phyloP scores from a whole-genome alignment of 2,797 vertebrate species.

The Sebastes aleutianus region DNA sequence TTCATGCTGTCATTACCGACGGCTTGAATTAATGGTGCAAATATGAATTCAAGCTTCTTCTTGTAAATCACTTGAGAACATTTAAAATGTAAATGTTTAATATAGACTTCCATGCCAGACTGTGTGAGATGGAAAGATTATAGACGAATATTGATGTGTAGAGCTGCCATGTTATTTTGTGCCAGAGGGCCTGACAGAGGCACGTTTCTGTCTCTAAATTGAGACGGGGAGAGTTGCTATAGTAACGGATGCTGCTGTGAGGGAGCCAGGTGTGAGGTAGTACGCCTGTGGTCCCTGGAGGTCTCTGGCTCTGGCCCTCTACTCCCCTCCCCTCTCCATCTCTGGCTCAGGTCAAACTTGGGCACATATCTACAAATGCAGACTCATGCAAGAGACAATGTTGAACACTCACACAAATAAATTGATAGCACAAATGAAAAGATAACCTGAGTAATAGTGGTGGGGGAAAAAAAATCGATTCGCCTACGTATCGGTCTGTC shows the following conservation, averaged over 20 bases:
- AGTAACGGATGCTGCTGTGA: conserved; percentile 49
- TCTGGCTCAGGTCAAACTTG: not conserved
- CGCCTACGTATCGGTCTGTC: not conserved
- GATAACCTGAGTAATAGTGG: not conserved
- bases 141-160: conserved; percentile 3
- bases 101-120: not conserved
- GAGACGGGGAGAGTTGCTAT: conserved; percentile 58
- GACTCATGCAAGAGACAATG: not conserved
- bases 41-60: not conserved
- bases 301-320: not conserved
- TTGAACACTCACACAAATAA: not conserved
- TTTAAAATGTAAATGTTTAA: conserved; percentile 20
- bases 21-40: not conserved
- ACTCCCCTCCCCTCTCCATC: not conserved
- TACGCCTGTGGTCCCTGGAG: conserved; percentile 24
- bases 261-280: conserved; percentile 54
- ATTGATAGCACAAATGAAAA: not conserved
- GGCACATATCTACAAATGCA: not conserved
- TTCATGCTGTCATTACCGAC: not conserved
- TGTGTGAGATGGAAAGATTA: not conserved
- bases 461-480: not conserved
- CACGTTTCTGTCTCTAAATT: conserved; percentile 35
- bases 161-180: not conserved
- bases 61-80: not conserved
- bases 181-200: conserved; percentile 44